These are phyloP conservation scores for Theocolax elegans DNA, from an alignment of 1,140 invertebrate species.

Conservation along the genomic window DNA sequence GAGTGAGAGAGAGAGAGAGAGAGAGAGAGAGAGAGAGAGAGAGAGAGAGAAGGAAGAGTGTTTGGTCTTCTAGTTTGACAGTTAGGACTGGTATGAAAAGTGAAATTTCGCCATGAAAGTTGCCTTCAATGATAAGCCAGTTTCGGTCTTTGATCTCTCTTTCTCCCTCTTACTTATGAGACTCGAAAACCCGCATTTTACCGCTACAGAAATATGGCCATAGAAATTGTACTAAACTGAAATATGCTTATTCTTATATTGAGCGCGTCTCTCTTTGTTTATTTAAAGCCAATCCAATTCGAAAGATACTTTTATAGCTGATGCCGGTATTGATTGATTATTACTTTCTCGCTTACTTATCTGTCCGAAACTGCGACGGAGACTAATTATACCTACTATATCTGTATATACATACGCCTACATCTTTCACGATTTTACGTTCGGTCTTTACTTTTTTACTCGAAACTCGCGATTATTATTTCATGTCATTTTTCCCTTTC, in stretches of 20 bases:
- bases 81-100: conserved; percentile 17
- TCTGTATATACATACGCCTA: too few relatives aligned
- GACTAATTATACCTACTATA: too few relatives aligned
- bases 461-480: neutral
- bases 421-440: too few relatives aligned
- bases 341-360: too few relatives aligned
- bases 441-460: too few relatives aligned
- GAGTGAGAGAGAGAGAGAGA: neutral
- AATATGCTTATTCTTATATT: conserved; percentile 12
- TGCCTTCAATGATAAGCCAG: conserved; percentile 34
- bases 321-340: too few relatives aligned
- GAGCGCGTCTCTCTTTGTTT: neutral
- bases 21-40: neutral
- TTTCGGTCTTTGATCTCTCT: conserved; percentile 24
- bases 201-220: conserved; percentile 28
- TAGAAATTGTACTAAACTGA: conserved; percentile 19
- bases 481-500: conserved; percentile 4
- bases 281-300: too few relatives aligned
- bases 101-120: conserved; percentile 36
- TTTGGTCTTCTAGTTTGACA: conserved; percentile 1
- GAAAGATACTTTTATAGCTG: too few relatives aligned
- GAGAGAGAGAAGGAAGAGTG: too few relatives aligned
- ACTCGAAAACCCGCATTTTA: conserved; percentile 30
- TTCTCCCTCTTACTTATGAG: neutral
- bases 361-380: too few relatives aligned